Evolutionary conservation across 2,888 invertebrate species (phyloP).

Genomic region (Bedellia somnulentella): DNA sequence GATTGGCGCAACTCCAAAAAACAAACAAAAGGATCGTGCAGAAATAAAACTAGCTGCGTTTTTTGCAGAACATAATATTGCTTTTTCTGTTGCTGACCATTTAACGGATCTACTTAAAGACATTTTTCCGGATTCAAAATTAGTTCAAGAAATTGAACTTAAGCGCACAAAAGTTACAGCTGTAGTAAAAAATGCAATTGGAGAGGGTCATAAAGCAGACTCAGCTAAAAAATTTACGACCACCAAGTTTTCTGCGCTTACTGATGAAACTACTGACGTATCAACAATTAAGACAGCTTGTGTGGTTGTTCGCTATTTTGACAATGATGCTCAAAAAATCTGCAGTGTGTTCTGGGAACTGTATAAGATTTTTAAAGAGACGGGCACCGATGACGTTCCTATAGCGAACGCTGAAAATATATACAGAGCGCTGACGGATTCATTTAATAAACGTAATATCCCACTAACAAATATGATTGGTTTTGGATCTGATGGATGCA

Average conservation of each 20-base stretch:
- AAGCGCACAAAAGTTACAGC: constrained; percentile 13
- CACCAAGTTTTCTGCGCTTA: no score
- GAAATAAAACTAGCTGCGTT: constrained; percentile 15
- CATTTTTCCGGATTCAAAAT: constrained; percentile 15
- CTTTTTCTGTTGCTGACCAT: constrained; percentile 12
- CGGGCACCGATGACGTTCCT: no score
- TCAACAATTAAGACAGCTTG: no score
- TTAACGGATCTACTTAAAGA: constrained; percentile 13
- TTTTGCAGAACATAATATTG: constrained; percentile 17
- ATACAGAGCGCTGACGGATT: constrained; percentile 7
- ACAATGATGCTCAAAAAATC: no score
- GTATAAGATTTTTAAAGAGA: no score
- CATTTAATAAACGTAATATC: constrained; percentile 10
- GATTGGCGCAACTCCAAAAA: constrained; percentile 10
- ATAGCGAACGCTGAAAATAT: constrained; percentile 8
- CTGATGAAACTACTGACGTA: no score
- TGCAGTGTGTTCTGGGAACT: no score
- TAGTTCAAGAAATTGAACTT: constrained; percentile 12
- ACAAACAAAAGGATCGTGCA: constrained; percentile 12
- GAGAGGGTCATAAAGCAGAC: constrained; percentile 14
- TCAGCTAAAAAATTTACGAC: constrained; percentile 12
- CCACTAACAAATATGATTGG: constrained; percentile 16
- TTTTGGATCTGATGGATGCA: constrained; percentile 14
- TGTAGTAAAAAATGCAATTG: constrained; percentile 15
- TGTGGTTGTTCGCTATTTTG: no score